Evolutionary conservation across 2,113 vertebrate genomes (phyloP).

Genomic region (Gnathochromis pfefferi): DNA sequence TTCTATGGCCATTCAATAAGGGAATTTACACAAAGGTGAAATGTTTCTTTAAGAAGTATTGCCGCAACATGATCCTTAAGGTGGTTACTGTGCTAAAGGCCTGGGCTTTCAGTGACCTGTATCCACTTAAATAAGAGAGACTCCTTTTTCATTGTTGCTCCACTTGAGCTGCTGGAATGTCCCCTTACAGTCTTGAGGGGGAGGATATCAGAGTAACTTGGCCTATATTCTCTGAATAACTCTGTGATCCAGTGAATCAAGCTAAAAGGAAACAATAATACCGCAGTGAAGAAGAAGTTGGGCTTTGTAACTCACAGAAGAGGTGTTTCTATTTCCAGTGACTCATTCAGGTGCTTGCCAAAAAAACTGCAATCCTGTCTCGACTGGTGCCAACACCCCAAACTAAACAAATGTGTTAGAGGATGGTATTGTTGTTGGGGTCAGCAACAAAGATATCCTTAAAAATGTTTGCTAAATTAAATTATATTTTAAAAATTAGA

Average conservation of each 20-base stretch:
- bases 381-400: background rate
- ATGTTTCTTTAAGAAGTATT: background rate
- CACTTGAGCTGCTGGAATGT: constrained; percentile 45
- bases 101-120: constrained; percentile 24
- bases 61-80: background rate
- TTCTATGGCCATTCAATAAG: background rate
- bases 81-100: background rate
- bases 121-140: constrained; percentile 9
- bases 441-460: background rate
- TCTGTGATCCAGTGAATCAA: constrained; percentile 14
- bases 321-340: background rate
- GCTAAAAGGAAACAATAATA: constrained; percentile 33
- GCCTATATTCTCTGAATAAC: constrained; percentile 56
- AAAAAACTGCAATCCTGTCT: background rate
- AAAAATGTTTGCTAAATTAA: background rate
- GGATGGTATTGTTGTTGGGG: background rate
- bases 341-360: background rate
- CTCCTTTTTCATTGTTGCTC: constrained; percentile 29
- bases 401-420: background rate
- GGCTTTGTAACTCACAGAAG: background rate
- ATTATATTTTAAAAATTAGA: background rate
- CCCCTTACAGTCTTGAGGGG: constrained; percentile 24
- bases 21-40: background rate
- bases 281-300: background rate
- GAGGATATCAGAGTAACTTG: constrained; percentile 52